Evolutionary conservation across 1,140 invertebrate genomes (phyloP), one percentile per base, ranked within the genome.

Genomic region (Caenorhabditis latens): DNA sequence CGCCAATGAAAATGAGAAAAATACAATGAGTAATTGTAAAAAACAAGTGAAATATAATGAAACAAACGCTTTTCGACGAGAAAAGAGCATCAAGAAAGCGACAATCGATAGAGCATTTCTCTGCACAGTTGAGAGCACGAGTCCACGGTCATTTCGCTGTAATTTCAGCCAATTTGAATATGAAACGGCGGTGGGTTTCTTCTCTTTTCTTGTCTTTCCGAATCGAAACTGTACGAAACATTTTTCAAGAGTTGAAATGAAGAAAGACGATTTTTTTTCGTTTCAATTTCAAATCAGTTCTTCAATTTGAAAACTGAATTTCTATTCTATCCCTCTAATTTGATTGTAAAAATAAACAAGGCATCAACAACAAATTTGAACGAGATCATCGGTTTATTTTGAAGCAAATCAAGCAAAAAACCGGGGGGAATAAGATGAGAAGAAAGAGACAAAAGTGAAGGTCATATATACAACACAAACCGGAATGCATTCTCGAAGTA

Each of bases 401-500:
- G 71, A 32, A 79, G 71, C 71, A 79, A 67, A 79, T 79, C n/a
- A 50, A 24, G 46, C 21, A 79, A 32, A 53, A 50, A 79, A 79
- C 11, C 50, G 24, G 13, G 40, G 46, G 46, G 8, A 40, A 46
- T 11, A 46, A 46, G 61, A 16, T 13, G 24, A 24, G 43, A 21
- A 71, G 19, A 46, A 19, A 46, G 46, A 71, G 14, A 71, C 46
- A 79, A 9, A 79, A 79, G 16, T 79, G 71, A 79, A 79, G 71
- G 71, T 79, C 71, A 79, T 79, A 79, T 79, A 79, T 79, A 79
- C 71, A 79, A 53, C 46, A 79, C 46, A 50, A 79, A 79, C 71
- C 71, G 71, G 71, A 79, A 79, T 79, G 71, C 21, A 79, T 79
- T 79, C 71, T 79, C 71, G 71, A 79, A 79, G 71, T 79, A 79